These are phyloP conservation scores for Eurois occulta DNA, from an alignment of 2,888 invertebrate genomes.

Conservation along the genomic window DNA sequence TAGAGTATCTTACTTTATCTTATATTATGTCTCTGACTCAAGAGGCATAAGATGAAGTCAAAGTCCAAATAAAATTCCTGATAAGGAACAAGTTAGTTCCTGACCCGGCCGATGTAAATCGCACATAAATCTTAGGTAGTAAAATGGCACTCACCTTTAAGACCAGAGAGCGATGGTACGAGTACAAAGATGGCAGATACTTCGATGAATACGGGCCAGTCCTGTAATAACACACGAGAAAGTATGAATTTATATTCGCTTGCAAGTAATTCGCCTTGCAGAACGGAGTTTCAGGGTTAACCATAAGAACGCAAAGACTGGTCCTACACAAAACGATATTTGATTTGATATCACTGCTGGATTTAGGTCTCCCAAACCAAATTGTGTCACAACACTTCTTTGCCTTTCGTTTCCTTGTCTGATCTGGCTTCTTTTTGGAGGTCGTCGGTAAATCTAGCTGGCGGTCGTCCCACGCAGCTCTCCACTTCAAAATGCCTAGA, in stretches of 20 bases:
- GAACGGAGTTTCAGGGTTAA: not conserved
- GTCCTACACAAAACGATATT: not conserved
- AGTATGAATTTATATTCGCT: not conserved
- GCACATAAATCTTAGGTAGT: not conserved
- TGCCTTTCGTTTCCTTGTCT: not conserved
- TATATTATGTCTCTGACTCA: not conserved
- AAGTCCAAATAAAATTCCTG: not conserved
- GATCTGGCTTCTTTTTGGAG: not conserved
- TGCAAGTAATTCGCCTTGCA: not conserved
- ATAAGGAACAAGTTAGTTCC: not conserved
- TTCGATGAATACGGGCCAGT: slow-evolving; percentile 93
- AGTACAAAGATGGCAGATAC: slow-evolving; percentile 94
- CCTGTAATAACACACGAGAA: slow-evolving; percentile 87
- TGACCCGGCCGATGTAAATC: no score
- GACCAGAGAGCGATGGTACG: slow-evolving; percentile 94
- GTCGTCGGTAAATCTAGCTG: not conserved
- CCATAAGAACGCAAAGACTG: no score
- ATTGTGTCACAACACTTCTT: not conserved
- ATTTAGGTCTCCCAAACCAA: no score
- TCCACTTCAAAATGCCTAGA: not conserved
- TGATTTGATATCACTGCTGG: not conserved
- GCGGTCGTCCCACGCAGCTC: not conserved
- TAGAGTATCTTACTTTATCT: not conserved
- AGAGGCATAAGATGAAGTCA: not conserved
- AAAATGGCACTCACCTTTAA: slow-evolving; percentile 91